phyloP scores from a whole-genome alignment of 2,888 invertebrate species.

The Lasioglossum leucozonium region DNA sequence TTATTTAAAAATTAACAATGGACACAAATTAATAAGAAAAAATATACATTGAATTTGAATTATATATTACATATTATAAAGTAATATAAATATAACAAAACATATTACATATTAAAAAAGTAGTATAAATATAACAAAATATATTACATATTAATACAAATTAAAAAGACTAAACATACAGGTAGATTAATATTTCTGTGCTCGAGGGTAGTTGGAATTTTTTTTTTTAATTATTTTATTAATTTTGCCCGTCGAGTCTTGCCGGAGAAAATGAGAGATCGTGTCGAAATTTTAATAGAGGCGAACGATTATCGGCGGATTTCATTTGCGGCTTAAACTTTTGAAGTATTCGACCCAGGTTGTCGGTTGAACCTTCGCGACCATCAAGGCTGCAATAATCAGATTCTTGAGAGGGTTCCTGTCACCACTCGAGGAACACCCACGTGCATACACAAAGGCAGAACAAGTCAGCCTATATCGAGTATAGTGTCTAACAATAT shows the following conservation, averaged over 20 bases:
- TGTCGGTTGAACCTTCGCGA: constrained; percentile 66
- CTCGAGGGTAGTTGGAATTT: not conserved
- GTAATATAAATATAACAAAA: too few relatives aligned
- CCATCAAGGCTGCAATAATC: constrained; percentile 79
- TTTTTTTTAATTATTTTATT: not conserved
- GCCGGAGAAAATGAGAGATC: not conserved
- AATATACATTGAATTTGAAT: too few relatives aligned
- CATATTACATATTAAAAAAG: too few relatives aligned
- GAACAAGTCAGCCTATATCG: constrained; percentile 19
- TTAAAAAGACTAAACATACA: too few relatives aligned
- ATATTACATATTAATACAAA: too few relatives aligned
- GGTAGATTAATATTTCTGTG: not conserved
- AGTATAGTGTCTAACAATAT: constrained; percentile 25
- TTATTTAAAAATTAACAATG: too few relatives aligned
- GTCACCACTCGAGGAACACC: constrained; percentile 44
- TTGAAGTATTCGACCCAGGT: constrained; percentile 72
- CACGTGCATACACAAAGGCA: constrained; percentile 35
- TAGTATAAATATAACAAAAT: too few relatives aligned
- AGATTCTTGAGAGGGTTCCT: constrained; percentile 77
- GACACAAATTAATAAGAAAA: too few relatives aligned
- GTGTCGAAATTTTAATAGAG: constrained; percentile 75
- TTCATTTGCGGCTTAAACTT: constrained; percentile 70
- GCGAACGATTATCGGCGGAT: constrained; percentile 50
- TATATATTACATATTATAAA: too few relatives aligned
- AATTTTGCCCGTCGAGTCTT: not conserved